Evolutionary conservation across 1,140 invertebrate species (phyloP).

Genomic region (Pachyrhynchus sulphureomaculatus): DNA sequence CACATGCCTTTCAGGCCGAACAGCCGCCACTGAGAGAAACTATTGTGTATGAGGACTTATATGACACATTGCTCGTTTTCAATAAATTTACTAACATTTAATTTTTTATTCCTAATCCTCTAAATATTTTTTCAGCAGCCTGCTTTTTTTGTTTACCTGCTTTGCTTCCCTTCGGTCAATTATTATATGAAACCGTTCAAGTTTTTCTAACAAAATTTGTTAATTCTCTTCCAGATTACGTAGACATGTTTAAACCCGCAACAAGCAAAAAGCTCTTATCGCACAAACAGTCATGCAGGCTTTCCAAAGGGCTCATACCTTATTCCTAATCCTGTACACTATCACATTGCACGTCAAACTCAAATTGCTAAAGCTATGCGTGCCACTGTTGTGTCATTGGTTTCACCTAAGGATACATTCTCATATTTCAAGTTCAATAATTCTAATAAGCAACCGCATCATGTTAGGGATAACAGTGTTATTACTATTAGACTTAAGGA

Average conservation of each 20-base stretch:
- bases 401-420: conserved; percentile 16
- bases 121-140: neutral
- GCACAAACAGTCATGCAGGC: conserved; percentile 45
- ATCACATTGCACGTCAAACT: conserved; percentile 43
- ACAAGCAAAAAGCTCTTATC: conserved; percentile 32
- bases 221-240: conserved; percentile 23
- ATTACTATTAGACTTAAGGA: conserved; percentile 39
- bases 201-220: conserved; percentile 1
- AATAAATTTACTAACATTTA: neutral
- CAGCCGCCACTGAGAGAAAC: too few relatives aligned
- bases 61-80: neutral
- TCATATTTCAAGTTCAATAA: conserved; percentile 9
- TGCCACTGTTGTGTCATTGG: conserved; percentile 35
- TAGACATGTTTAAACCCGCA: conserved; percentile 10
- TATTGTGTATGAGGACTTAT: too few relatives aligned
- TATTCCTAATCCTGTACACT: conserved; percentile 49
- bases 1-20: too few relatives aligned
- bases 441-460: conserved; percentile 2
- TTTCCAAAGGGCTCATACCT: conserved; percentile 48
- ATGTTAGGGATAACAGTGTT: conserved; percentile 23
- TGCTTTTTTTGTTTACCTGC: neutral
- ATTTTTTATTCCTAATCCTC: neutral
- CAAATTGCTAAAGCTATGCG: conserved; percentile 26
- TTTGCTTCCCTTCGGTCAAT: neutral
- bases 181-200: neutral